Evolutionary conservation across 2,113 vertebrate genomes (phyloP).

Genomic region (Sylvia atricapilla): DNA sequence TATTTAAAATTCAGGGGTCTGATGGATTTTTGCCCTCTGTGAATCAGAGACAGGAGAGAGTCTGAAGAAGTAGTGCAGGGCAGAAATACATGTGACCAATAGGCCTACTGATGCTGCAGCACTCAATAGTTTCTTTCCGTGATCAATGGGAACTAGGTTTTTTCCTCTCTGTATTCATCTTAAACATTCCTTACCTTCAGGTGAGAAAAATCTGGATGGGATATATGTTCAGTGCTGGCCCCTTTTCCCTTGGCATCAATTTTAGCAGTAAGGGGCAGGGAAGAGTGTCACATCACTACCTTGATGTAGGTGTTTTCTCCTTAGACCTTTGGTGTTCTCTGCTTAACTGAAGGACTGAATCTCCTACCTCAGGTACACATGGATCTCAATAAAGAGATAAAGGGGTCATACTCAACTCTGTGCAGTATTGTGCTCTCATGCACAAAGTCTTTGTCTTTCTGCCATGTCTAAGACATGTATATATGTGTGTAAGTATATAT

Average conservation of each 20-base stretch:
- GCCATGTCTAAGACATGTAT: neutral
- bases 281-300: neutral
- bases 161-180: neutral
- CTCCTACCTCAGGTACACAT: neutral
- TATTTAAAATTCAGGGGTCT: neutral
- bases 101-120: neutral
- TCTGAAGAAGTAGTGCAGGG: neutral
- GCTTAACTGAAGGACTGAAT: neutral
- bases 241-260: neutral
- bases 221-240: neutral
- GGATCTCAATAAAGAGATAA: neutral
- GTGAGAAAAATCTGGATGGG: neutral
- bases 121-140: neutral
- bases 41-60: neutral
- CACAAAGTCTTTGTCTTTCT: neutral
- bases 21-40: neutral
- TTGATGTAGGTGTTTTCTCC: neutral
- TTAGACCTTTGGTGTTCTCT: neutral
- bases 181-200: neutral
- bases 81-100: neutral
- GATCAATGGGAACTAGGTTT: neutral
- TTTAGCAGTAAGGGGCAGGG: neutral
- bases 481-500: neutral
- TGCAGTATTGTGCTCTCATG: neutral
- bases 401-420: neutral